Conservation (phyloP, 2,113 vertebrate species). For the Oostethus manadensis region DNA sequence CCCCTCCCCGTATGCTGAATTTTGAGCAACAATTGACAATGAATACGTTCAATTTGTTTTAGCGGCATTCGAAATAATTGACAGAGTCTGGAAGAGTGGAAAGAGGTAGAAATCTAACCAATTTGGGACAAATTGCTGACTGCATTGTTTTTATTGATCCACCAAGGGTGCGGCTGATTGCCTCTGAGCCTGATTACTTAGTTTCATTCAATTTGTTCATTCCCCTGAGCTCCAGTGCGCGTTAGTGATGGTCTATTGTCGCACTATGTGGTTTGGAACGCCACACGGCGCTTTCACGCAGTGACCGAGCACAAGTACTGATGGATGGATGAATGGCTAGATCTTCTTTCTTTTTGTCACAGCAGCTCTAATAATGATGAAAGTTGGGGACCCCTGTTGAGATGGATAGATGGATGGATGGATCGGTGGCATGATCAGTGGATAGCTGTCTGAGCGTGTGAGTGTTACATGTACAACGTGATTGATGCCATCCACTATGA, state of each 20-base stretch:
- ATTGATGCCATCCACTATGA: conserved; percentile 3
- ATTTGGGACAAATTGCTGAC: conserved; percentile 25
- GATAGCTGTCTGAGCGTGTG: not conserved
- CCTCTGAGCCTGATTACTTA: conserved; percentile 37
- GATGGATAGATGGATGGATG: conserved; percentile 11
- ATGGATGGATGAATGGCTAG: conserved; percentile 9
- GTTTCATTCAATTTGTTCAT: conserved; percentile 31
- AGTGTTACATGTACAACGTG: not conserved
- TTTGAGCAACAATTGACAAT: not conserved
- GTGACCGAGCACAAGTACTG: conserved; percentile 32
- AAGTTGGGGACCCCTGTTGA: not conserved
- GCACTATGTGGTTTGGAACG: conserved; percentile 25
- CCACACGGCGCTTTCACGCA: conserved; percentile 19
- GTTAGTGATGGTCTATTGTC: conserved; percentile 28
- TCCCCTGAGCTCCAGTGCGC: conserved; percentile 26
- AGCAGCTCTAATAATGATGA: too few species aligned
- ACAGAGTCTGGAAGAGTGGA: not conserved
- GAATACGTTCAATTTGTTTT: conserved; percentile 2
- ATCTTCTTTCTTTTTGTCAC: not conserved
- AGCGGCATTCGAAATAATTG: conserved; percentile 8
- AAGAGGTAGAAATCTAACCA: conserved; percentile 23
- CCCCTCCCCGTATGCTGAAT: too few species aligned
- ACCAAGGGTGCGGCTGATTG: conserved; percentile 35
- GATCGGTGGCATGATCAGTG: not conserved
- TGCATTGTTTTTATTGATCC: conserved; percentile 31